Base-by-base conservation (phyloP, 37 sponge, comb jelly and placozoan genomes). In the Mnemiopsis leidyi region DNA sequence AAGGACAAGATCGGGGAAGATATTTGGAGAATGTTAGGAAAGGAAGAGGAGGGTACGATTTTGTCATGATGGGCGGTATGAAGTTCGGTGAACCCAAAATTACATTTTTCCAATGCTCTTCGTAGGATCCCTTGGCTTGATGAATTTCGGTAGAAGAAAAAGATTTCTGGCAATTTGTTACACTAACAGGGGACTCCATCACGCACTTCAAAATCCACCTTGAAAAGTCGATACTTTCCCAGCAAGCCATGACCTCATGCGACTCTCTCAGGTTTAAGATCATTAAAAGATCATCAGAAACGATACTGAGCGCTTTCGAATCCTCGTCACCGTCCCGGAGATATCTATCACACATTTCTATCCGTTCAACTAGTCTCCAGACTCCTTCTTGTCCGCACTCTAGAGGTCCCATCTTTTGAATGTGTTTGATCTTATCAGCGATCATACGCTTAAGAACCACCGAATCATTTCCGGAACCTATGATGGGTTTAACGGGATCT, bases 281-380 rank as follows among this genome's bases (percentile, higher is more conserved):
- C 26, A 21, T 77, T 33, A 77, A 13, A 31, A 77, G 1, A 32
- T 77, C 79, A 26, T 77, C 32, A 32, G 79, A 31, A 7, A 77
- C 36, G 33, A 32, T 33, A 32, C 1, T 16, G 18, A 77, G 79
- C 1, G 33, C 18, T 32, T 32, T 26, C 18, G 26, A 31, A 34
- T 77, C 79, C 0, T 0, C 35, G 36, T 77, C 79, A 0, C 3
- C 0, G 20, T 28, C 32, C 79, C 35, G 79, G 36, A 77, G 33
- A 77, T 77, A 77, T 32, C 79, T 26, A 3, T 32, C 20, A 77
- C 79, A 77, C 1, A 32, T 32, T 77, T 77, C 79, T 26, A 77
- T 77, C 16, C 35, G 20, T 28, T 28, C 79, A 31, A 77, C 33
- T 20, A 77, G 32, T 36, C 18, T 26, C 79, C 79, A 77, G 36